Base-by-base conservation (phyloP, 2,888 invertebrate species). In the Leptogaster cylindrica region DNA sequence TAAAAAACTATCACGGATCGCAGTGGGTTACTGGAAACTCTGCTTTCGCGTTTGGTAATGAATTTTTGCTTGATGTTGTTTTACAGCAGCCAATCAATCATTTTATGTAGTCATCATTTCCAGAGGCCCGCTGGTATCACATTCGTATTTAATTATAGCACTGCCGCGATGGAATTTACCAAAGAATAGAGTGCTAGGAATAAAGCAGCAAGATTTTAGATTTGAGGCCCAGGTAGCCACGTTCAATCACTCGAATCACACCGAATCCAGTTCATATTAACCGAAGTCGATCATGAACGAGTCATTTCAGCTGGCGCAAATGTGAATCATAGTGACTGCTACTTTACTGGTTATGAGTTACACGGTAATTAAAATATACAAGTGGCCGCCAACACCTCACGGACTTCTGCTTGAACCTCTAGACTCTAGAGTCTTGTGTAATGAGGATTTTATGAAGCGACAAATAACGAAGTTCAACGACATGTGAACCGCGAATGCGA, bases 31-130 rank as follows among this genome's bases (percentile, higher is more conserved):
- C 36, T 55, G 8, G 23, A 41, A 36, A 7, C 25, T 55, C 16
- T 12, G 12, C 12, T 52, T 33, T 52, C 33, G 25, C 28, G 18
- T 10, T 31, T 31, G 33, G 31, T 61, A 61, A 61, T 61, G 44
- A 61, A 61, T 44, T 61, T 27, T 61, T 14, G 12, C 12, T 25
- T 48, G n/a, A 4, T 27, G 61, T 44, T 44, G 44, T 44, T 28
- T 16, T 33, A 16, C 31, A 28, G 28, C 44, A 61, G 41, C 61
- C 44, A 61, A 61, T 61, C 44, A 61, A 61, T 61, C 61, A 61
- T 44, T 41, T 44, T 61, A n/a, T 27, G 27, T 44, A 20, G 61
- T 39, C 36, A 20, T n/a, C n/a, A n/a, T n/a, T n/a, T 39, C 55
- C 55, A 36, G 25, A 55, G 55, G 39, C 39, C 31, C 39, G 39